Evolutionary conservation across 2,888 invertebrate genomes (phyloP).

Genomic region (Strigamia crassipes): DNA sequence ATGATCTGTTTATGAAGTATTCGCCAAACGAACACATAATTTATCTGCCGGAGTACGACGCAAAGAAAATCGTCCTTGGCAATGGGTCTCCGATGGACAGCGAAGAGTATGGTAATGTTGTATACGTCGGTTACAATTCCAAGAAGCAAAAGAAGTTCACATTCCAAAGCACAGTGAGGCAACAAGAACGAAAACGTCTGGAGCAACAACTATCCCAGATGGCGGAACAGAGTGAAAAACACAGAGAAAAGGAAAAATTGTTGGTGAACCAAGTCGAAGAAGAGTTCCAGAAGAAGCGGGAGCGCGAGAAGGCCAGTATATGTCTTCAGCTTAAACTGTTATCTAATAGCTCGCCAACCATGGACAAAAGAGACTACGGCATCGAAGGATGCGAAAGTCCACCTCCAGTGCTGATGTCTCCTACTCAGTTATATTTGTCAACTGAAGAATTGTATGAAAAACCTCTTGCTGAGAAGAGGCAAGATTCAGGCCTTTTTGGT

Average conservation of each 20-base stretch:
- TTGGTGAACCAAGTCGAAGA: slow-evolving; percentile 82
- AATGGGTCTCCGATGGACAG: neutral
- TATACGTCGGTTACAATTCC: neutral
- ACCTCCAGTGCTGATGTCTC: slow-evolving; percentile 32
- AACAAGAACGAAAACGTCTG: slow-evolving; percentile 73
- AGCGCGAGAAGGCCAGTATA: slow-evolving; percentile 65
- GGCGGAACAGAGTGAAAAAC: slow-evolving; percentile 70
- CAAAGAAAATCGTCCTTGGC: slow-evolving; percentile 52
- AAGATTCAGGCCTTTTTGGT: slow-evolving; percentile 49
- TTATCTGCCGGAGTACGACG: slow-evolving; percentile 70
- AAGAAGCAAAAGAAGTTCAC: slow-evolving; percentile 70
- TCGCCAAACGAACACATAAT: slow-evolving; percentile 64
- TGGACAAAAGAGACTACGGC: neutral
- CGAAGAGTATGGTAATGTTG: neutral
- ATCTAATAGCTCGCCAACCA: slow-evolving; percentile 60
- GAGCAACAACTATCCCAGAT: slow-evolving; percentile 77
- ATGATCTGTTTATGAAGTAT: slow-evolving; percentile 9
- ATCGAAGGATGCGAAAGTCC: slow-evolving; percentile 18
- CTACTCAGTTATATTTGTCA: slow-evolving; percentile 2
- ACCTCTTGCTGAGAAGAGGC: neutral
- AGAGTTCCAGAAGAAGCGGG: slow-evolving; percentile 82
- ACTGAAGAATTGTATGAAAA: neutral
- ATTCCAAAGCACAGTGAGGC: slow-evolving; percentile 82
- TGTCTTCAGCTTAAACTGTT: slow-evolving; percentile 75
- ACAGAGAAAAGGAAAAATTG: slow-evolving; percentile 75